Base-by-base conservation (phyloP, 2,888 invertebrate genomes). In the Caenorhabditis wallacei region DNA sequence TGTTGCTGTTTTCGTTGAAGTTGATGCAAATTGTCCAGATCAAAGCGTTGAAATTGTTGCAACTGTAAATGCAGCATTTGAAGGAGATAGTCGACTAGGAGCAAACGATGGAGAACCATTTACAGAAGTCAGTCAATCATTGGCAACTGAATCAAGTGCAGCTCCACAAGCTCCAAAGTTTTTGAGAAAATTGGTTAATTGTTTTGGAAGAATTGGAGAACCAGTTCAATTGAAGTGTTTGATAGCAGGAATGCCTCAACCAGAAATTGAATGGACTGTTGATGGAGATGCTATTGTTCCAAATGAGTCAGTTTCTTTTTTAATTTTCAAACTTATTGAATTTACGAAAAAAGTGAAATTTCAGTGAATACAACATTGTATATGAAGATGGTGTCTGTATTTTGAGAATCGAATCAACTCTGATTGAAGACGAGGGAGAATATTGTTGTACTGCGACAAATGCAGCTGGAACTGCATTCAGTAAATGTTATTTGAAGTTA, bases 361-460 rank as follows among this genome's bases (percentile, higher is more conserved):
- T 70, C 78, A 89, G 87, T 18, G 91, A 91, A 56, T 91, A 90
- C 85, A 84, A 86, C 13, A 85, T 91, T 18, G 85, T 91, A 22
- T 92, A 89, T 78, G 91, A 91, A 66, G 91, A 91, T 69, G 91
- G 91, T 5, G 88, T 91, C 0, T 88, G 89, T 46, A 80, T 91
- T 13, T 85, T 91, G n/a, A 85, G 86, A 30, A 90, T 91, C 71
- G 83, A 85, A 13, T 76, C 85, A 22, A 86, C 85, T 7, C 75
- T 88, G 0, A 82, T 79, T n/a, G 97, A 97, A 94, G 96, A 96
- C 94, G 95, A 95, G 90, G 97, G 97, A 71, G 95, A 94, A 92
- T 97, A 97, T 92, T 94, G 94, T 80, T 96, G 96, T 92, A 94
- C 94, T 90, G 97, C 96, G 64, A 94, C 94, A 69, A 97, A 97